Evolutionary conservation across 2,888 invertebrate species (phyloP).

Genomic region (Herminia tarsipennalis): DNA sequence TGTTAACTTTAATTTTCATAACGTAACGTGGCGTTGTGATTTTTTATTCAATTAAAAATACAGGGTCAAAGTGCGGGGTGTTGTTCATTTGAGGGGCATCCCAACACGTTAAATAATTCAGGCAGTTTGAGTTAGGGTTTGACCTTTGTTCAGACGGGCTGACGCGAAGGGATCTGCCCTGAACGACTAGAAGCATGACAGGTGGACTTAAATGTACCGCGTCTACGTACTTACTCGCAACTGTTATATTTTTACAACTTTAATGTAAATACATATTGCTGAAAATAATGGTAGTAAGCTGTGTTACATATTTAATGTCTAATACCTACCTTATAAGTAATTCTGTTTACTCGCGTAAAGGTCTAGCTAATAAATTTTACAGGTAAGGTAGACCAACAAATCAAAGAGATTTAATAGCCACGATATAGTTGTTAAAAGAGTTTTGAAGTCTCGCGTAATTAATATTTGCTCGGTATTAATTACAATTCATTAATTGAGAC

Average conservation of each 20-base stretch:
- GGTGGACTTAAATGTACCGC: slow-evolving; percentile 30
- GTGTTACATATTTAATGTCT: slow-evolving; percentile 3
- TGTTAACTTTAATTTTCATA: slow-evolving; percentile 21
- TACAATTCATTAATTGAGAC: neutral
- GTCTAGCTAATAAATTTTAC: no score
- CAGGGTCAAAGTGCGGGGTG: slow-evolving; percentile 42
- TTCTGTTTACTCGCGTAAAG: no score
- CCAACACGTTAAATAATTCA: slow-evolving; percentile 58
- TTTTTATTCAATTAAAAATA: slow-evolving; percentile 37
- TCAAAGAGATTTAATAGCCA: no score
- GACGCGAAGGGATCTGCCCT: slow-evolving; percentile 34
- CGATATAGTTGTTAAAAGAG: no score
- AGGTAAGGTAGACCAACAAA: no score
- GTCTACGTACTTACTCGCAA: slow-evolving; percentile 18
- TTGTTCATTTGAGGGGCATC: slow-evolving; percentile 50
- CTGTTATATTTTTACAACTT: slow-evolving; percentile 26
- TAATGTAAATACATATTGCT: no score
- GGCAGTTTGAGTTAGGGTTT: slow-evolving; percentile 49
- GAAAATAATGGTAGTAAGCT: neutral
- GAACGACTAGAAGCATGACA: slow-evolving; percentile 32
- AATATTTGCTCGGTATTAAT: neutral
- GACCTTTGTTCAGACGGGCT: slow-evolving; percentile 55
- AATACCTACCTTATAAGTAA: no score
- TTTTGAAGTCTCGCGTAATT: neutral
- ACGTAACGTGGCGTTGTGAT: slow-evolving; percentile 24